phyloP scores from a whole-genome alignment of 2,797 vertebrate genomes.

The Carcharodon carcharias region DNA sequence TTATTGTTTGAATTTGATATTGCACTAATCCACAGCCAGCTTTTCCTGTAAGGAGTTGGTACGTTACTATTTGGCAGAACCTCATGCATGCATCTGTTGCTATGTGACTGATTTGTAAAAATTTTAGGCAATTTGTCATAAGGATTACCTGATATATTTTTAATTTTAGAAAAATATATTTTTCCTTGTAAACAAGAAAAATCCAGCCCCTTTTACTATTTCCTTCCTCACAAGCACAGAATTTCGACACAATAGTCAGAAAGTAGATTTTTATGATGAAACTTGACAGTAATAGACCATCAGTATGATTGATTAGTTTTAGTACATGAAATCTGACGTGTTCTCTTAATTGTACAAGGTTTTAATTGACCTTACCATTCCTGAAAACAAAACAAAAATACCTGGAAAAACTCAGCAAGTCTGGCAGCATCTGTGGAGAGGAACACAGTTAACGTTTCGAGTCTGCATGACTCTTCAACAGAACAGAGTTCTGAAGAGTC shows the following conservation, averaged over 20 bases:
- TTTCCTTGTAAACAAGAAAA: not conserved
- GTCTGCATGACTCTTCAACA: too few species aligned
- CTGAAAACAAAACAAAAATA: too few species aligned
- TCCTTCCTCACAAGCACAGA: too few species aligned
- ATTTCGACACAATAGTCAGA: not conserved
- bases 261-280: not conserved
- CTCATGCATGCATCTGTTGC: not conserved
- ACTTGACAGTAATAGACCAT: not conserved
- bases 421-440: too few species aligned
- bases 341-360: not conserved
- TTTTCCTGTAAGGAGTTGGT: not conserved
- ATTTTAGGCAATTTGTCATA: not conserved
- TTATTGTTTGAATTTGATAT: conserved; percentile 7
- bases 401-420: too few species aligned
- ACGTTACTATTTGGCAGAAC: not conserved
- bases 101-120: not conserved
- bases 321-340: not conserved
- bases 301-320: not conserved
- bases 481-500: too few species aligned
- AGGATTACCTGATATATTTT: not conserved
- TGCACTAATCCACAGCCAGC: not conserved
- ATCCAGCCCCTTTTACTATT: not conserved
- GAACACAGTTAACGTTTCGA: too few species aligned
- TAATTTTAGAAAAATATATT: not conserved
- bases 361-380: not conserved